phyloP scores from a whole-genome alignment of 2,113 vertebrate genomes.

The Lepus europaeus region DNA sequence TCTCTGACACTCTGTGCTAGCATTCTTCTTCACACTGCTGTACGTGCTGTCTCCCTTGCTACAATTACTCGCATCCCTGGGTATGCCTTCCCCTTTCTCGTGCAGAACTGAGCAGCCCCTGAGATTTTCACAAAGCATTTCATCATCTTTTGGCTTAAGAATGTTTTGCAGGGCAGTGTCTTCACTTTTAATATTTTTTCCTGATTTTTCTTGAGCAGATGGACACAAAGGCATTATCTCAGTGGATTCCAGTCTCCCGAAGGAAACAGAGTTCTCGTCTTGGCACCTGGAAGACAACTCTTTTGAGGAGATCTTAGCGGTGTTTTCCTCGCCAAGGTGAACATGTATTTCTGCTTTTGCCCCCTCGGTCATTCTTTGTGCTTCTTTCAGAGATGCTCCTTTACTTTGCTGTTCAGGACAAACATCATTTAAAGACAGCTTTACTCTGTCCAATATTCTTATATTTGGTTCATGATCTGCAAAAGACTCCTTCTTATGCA shows the following conservation, averaged over 20 bases:
- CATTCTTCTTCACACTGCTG: not conserved
- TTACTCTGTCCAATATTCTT: not conserved
- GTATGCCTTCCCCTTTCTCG: not conserved
- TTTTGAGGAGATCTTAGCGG: slow-evolving; percentile 57
- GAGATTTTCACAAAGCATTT: not conserved
- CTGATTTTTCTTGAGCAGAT: slow-evolving; percentile 62
- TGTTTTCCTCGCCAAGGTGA: slow-evolving; percentile 50
- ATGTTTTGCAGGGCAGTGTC: not conserved
- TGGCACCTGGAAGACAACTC: slow-evolving; percentile 50
- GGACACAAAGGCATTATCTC: slow-evolving; percentile 13
- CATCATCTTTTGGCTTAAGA: not conserved
- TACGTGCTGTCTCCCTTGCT: not conserved
- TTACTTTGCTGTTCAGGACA: slow-evolving; percentile 1
- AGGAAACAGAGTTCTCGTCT: not conserved
- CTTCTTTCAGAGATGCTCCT: slow-evolving; percentile 20
- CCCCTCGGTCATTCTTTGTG: not conserved
- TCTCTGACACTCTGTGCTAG: not conserved
- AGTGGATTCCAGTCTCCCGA: not conserved
- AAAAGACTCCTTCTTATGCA: not conserved
- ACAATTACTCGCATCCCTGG: not conserved
- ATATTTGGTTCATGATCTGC: not conserved
- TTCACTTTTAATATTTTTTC: slow-evolving; percentile 35
- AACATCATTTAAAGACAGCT: slow-evolving; percentile 9
- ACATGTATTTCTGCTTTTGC: slow-evolving; percentile 24
- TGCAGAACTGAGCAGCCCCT: not conserved